Evolutionary conservation across 2,113 vertebrate genomes (phyloP).

Genomic region (Panthera uncia): DNA sequence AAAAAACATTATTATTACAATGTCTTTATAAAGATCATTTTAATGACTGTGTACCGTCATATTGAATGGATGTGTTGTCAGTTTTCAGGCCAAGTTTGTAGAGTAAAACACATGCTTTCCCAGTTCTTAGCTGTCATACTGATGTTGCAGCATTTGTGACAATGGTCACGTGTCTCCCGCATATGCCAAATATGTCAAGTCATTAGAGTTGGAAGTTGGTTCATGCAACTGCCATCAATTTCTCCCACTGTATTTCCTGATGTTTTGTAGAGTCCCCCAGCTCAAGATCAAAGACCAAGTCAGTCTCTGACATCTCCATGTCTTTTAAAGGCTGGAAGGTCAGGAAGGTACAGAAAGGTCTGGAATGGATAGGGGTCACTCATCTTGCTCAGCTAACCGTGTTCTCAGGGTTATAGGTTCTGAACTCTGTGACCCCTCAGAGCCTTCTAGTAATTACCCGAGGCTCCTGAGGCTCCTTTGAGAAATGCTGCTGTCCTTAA

Average conservation of each 20-base stretch:
- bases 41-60: neutral
- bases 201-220: neutral
- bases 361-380: neutral
- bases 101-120: neutral
- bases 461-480: neutral
- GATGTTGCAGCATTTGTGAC: accelerated
- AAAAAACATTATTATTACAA: neutral
- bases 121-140: neutral
- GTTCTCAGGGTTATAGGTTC: neutral
- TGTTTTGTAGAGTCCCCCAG: neutral
- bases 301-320: neutral
- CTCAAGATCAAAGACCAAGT: neutral
- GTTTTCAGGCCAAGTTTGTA: neutral
- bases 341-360: neutral
- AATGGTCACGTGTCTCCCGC: accelerated
- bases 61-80: neutral
- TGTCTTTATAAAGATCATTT: neutral
- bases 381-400: neutral
- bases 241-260: neutral
- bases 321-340: neutral
- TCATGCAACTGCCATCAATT: neutral
- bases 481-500: neutral
- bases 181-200: neutral
- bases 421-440: neutral
- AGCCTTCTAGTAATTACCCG: neutral